Percentiles rank a stretch among this genome's conserved stretches.
phyloP scores from a whole-genome alignment of 2,888 invertebrate species.

The Timema cristinae region DNA sequence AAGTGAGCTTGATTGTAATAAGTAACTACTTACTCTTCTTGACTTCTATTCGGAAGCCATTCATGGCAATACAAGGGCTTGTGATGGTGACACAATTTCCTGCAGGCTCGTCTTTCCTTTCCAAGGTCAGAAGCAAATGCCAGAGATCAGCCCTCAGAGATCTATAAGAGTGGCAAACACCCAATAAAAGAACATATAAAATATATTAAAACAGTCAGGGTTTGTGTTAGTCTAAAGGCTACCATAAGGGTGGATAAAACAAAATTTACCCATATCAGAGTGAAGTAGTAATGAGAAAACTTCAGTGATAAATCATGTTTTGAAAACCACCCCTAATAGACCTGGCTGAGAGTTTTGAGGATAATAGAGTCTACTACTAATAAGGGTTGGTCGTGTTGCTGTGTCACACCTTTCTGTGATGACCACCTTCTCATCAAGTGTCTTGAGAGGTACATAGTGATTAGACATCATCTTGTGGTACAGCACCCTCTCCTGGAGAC shows the following conservation, averaged over 20 bases:
- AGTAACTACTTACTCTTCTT: slow-evolving; percentile 23
- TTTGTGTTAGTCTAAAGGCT: too few relatives aligned
- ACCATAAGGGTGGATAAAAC: too few relatives aligned
- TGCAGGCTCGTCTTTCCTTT: slow-evolving; percentile 26
- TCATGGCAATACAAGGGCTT: slow-evolving; percentile 26
- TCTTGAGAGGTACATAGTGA: slow-evolving; percentile 21
- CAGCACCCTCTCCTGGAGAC: slow-evolving; percentile 29
- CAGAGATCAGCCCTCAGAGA: slow-evolving; percentile 25
- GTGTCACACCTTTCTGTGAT: slow-evolving; percentile 19
- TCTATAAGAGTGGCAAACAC: slow-evolving; percentile 15
- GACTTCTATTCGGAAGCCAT: slow-evolving; percentile 30
- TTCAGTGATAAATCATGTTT: too few relatives aligned
- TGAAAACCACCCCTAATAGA: too few relatives aligned
- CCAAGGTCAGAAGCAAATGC: slow-evolving; percentile 25
- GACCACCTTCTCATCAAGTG: slow-evolving; percentile 18
- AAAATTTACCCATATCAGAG: too few relatives aligned
- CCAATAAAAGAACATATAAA: slow-evolving; percentile 7
- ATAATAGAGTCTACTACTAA: too few relatives aligned
- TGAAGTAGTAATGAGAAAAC: background rate
- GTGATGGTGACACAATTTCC: slow-evolving; percentile 23
- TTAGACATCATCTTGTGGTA: slow-evolving; percentile 27
- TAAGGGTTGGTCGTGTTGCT: background rate
- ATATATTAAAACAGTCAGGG: background rate
- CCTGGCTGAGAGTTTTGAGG: too few relatives aligned
- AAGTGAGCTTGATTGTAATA: background rate